Base-by-base conservation (phyloP, 2,797 vertebrate species). In the Acanthopagrus latus region DNA sequence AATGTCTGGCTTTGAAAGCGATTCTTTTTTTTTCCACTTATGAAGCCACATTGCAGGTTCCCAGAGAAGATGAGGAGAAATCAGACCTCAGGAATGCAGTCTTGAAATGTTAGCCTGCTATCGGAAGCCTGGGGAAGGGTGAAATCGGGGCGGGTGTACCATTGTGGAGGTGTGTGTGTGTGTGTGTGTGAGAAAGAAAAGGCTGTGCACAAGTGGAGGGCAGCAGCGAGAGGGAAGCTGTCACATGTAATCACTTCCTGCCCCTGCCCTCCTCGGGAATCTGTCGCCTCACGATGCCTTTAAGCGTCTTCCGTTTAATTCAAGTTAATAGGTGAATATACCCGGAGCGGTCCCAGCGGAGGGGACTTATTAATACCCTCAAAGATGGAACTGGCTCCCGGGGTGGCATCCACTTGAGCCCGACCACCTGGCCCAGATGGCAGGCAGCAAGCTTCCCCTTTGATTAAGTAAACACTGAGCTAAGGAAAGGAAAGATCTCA, bases 51-150 rank as follows among this genome's bases (percentile, higher is more conserved):
- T 58, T 75, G 63, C 77, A 79, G 71, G 60, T 86, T 86, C 68
- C 64, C 74, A 80, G 59, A 80, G 71, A 52, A 70, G 74, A 79
- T 47, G 79, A 81, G 62, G 80, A 76, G 82, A 57, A 83, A 82
- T 75, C 60, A 71, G 76, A 75, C 74, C 76, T 81, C 76, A 77
- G 76, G 87, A 91, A 94, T 83, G 83, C 50, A 48, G 79, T 78
- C 80, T 76, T 85, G 91, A 94, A 94, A 94, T 70, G 74, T 80
- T 86, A 93, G 72, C 83, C 82, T 76, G 71, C 83, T 57, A 76
- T 84, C 71, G 78, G 86, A 93, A 91, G 91, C 85, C 48, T 11
- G 13, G 63, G 29, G 67, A 74, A 69, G 82, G 81, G 79, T 84
- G 91, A 90, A 85, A 84, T 78, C 69, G 27, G 76, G 50, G 67